Base-by-base conservation (phyloP, 2,113 vertebrate genomes). In the Bagarius yarrelli region DNA sequence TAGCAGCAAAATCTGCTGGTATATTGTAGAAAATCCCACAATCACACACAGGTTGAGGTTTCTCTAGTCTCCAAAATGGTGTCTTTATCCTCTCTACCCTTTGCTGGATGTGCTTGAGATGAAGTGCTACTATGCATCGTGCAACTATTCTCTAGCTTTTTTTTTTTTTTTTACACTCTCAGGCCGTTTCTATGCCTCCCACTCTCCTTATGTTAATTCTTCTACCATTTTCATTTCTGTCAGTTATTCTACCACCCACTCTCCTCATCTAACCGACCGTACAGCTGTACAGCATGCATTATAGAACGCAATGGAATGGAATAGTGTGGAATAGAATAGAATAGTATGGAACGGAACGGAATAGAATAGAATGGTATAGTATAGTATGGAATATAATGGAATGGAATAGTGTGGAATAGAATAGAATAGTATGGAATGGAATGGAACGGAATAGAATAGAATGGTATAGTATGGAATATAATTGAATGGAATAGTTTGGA, bases 201-300 rank as follows among this genome's bases (percentile, higher is more conserved):
- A 55, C 50, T 78, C 56, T 55, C 71, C 47, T 63, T 66, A 63
- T 66, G 70, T 32, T 67, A 4, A 55, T 53, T 66, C 53, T 50
- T 13, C 70, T 44, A 32, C 56, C 72, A 59, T 55, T n/a, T 78
- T 78, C 53, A 66, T 27, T 69, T 34, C 61, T 69, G 40, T 78
- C 63, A 50, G 50, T n/a, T 63, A 77, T 76, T 34, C 40, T 34
- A 23, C n/a, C 27, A 56, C 16, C 14, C 34, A n/a, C 36, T n/a
- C 27, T 77, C 64, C 50, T n/a, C 13, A 27, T 69, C 50, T 67
- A 63, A 36, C 25, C 4, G 9, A 60, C 19, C 18, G 52, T 55
- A 36, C 27, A 69, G 77, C 23, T 9, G 50, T 40, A 82, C 55
- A 63, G 44, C 18, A 4, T 50, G 73, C 63, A 44, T 59, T n/a